Conservation (phyloP, 1,140 invertebrate genomes). For the Musca domestica region DNA sequence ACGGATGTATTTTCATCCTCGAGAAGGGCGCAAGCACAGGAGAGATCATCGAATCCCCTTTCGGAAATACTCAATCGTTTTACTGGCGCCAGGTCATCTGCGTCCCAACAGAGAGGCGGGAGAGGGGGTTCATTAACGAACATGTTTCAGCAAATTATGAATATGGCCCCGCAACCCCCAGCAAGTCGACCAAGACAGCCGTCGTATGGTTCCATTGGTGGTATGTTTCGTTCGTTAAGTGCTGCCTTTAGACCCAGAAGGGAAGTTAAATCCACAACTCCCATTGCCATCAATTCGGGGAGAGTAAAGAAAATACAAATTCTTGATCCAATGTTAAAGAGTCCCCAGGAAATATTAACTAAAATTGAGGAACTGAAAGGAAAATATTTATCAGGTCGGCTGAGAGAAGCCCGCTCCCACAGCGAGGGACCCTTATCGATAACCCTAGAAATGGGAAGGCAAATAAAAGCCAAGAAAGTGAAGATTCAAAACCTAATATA, state of each 20-base stretch:
- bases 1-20: too few relatives aligned
- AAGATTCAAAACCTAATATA: conserved; percentile 42
- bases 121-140: too few relatives aligned
- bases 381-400: conserved; percentile 15
- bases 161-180: conserved; percentile 12
- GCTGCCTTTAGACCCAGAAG: conserved; percentile 6
- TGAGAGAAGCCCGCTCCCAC: background rate
- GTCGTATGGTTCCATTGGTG: too few relatives aligned
- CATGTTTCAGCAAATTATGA: background rate
- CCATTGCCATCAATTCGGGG: conserved; percentile 26
- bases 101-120: too few relatives aligned
- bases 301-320: conserved; percentile 32
- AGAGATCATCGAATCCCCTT: too few relatives aligned
- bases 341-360: conserved; percentile 34
- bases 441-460: background rate
- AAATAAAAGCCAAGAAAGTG: conserved; percentile 31
- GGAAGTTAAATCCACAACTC: conserved; percentile 7
- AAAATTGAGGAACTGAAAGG: conserved; percentile 30
- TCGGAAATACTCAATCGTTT: too few relatives aligned
- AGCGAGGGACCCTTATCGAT: background rate
- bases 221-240: conserved; percentile 27
- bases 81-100: too few relatives aligned
- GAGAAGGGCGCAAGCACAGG: too few relatives aligned
- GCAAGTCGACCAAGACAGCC: too few relatives aligned
- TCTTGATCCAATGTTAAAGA: conserved; percentile 28